Evolutionary conservation across 1,140 invertebrate genomes (phyloP).

Genomic region (Megathymus violae): DNA sequence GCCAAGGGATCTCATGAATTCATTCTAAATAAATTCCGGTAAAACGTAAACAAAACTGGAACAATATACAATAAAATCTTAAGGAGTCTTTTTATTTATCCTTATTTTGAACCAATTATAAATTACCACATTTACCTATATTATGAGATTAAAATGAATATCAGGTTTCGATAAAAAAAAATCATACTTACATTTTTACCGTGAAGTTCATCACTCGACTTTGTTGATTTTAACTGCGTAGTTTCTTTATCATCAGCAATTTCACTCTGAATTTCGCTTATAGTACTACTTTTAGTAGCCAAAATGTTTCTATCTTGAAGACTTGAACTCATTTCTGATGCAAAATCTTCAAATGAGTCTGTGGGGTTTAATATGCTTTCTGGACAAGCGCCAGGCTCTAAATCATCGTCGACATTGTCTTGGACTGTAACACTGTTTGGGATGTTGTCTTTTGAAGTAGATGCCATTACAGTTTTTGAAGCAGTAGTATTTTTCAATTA

Average conservation of each 20-base stretch:
- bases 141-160: too few relatives aligned
- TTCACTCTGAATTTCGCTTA: slow-evolving; percentile 85
- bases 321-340: slow-evolving; percentile 86
- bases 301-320: slow-evolving; percentile 82
- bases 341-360: slow-evolving; percentile 88
- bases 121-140: too few relatives aligned
- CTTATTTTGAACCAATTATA: too few relatives aligned
- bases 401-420: slow-evolving; percentile 49
- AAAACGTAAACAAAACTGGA: too few relatives aligned
- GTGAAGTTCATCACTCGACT: slow-evolving; percentile 71
- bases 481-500: neutral
- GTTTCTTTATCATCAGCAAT: slow-evolving; percentile 67
- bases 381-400: slow-evolving; percentile 70
- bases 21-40: too few relatives aligned
- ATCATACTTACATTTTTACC: slow-evolving; percentile 63
- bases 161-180: slow-evolving; percentile 3
- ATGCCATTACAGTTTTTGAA: slow-evolving; percentile 54
- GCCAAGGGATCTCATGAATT: too few relatives aligned
- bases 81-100: too few relatives aligned
- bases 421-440: slow-evolving; percentile 32
- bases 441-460: slow-evolving; percentile 64
- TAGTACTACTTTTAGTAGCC: slow-evolving; percentile 78
- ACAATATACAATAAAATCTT: too few relatives aligned
- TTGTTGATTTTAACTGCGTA: slow-evolving; percentile 50
- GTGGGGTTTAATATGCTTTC: slow-evolving; percentile 88